A percentile compares a stretch with the other conserved stretches of the same genome.
phyloP scores from a whole-genome alignment of 2,113 vertebrate genomes.

The Elaphurus davidianus region DNA sequence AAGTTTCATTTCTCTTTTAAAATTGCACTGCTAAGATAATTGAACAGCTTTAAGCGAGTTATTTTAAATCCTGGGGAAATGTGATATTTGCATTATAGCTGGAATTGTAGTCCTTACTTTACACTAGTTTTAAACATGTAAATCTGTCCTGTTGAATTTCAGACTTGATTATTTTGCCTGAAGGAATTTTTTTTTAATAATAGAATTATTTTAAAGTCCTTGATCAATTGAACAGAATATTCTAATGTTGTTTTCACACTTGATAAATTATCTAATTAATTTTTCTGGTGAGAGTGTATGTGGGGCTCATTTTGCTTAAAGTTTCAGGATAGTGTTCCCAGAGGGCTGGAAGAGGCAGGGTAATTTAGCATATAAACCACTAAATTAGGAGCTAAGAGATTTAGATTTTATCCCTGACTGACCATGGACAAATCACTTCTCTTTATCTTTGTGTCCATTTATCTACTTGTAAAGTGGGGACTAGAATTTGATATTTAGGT shows the following conservation, averaged over 20 bases:
- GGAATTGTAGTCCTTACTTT: not conserved
- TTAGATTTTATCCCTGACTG: not conserved
- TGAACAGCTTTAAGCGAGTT: not conserved
- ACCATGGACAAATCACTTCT: not conserved
- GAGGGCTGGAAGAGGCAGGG: not conserved
- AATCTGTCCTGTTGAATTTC: constrained; percentile 14
- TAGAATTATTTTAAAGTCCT: constrained; percentile 39
- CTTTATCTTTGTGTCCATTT: not conserved
- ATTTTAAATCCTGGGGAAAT: not conserved
- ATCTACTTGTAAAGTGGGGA: not conserved
- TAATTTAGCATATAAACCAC: not conserved
- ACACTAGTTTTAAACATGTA: not conserved
- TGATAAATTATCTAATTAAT: constrained; percentile 50
- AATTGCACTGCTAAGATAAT: not conserved
- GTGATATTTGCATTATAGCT: not conserved
- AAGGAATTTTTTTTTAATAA: constrained; percentile 14
- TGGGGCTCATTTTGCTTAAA: not conserved
- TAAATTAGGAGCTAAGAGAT: not conserved
- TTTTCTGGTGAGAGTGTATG: constrained; percentile 39
- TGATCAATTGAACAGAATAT: constrained; percentile 23
- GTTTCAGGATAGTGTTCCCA: constrained; percentile 12
- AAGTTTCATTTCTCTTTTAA: not conserved
- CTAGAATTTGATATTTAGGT: not conserved
- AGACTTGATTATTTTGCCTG: constrained; percentile 52
- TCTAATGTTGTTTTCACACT: constrained; percentile 41